Base-by-base conservation (phyloP, 2,113 vertebrate species). In the Paraplagusia blochii region DNA sequence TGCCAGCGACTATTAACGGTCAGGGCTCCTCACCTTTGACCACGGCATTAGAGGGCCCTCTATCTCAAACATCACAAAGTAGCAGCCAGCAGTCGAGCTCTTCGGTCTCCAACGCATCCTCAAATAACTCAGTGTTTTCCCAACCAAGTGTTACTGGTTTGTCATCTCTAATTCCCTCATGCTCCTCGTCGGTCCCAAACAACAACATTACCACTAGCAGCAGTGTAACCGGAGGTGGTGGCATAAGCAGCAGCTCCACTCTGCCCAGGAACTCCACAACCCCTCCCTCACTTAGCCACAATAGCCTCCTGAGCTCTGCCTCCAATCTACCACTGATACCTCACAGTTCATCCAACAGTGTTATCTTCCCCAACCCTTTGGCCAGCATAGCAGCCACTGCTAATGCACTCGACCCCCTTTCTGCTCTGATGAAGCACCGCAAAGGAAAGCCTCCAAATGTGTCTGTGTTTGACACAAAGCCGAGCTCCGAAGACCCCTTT, bases 401-500 rank as follows among this genome's bases (percentile, higher is more conserved):
- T 74, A 98, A 95, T 0, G 97, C 97, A 0, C 92, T 99, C 1
- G 97, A 99, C 80, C 96, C 96, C n/a, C 90, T 99, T n/a, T 92
- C 97, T 0, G 94, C 95, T 46, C 91, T 99, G 62, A 94, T 98
- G 94, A 99, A 97, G 81, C 95, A 99, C 63, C 94, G 95, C 69
- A 99, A 99, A 83, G 96, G 96, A 77, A 99, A 99, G 74, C 96
- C 96, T 58, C 96, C 96, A 16, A 98, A 98, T 9, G 95, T 98
- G 77, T 97, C 96, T 1, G 95, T 96, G 72, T 97, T 98, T 70
- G 97, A 99, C 82, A 95, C 95, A 53, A 99, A 98, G 90, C 92
- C 95, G 56, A 95, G 91, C 65, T 93, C 95, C 0, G 96, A 99
- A 82, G 97, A 99, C 85, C 94, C 96, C n/a, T 99, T 99, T 87